These are phyloP conservation scores for Clarias platycephalus DNA, from an alignment of 2,797 vertebrate genomes.

Conservation along the genomic window DNA sequence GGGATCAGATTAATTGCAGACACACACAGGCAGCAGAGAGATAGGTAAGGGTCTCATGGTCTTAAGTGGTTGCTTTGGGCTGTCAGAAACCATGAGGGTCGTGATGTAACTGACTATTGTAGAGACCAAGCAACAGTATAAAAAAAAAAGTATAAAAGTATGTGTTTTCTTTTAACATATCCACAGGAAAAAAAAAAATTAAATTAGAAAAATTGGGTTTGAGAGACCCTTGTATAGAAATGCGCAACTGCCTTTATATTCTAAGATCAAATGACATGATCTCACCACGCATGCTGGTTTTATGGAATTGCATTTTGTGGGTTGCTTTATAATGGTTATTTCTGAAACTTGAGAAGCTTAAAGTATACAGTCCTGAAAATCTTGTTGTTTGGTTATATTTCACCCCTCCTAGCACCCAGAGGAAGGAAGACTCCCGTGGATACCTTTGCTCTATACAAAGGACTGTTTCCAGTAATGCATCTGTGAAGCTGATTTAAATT, in stretches of 20 bases:
- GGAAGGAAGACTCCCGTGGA: background rate
- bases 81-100: constrained; percentile 26
- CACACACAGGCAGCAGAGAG: constrained; percentile 33
- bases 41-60: constrained; percentile 7
- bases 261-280: background rate
- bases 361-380: background rate
- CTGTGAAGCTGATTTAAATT: too few species aligned
- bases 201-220: background rate
- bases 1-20: constrained; percentile 44
- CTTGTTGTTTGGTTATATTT: background rate
- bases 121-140: constrained; percentile 14
- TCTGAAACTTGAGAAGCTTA: background rate
- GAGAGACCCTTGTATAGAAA: background rate
- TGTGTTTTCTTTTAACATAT: background rate
- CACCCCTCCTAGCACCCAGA: background rate
- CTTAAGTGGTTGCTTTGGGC: constrained; percentile 45
- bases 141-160: background rate
- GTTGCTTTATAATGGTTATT: background rate
- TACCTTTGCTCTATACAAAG: background rate
- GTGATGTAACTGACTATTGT: constrained; percentile 17
- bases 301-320: background rate
- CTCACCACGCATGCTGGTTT: background rate
- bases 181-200: too few species aligned
- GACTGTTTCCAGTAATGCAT: too few species aligned
- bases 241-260: background rate